Percentiles rank a stretch among this genome's conserved stretches.
phyloP scores from a whole-genome alignment of 2,797 vertebrate species.

The Chelmon rostratus region DNA sequence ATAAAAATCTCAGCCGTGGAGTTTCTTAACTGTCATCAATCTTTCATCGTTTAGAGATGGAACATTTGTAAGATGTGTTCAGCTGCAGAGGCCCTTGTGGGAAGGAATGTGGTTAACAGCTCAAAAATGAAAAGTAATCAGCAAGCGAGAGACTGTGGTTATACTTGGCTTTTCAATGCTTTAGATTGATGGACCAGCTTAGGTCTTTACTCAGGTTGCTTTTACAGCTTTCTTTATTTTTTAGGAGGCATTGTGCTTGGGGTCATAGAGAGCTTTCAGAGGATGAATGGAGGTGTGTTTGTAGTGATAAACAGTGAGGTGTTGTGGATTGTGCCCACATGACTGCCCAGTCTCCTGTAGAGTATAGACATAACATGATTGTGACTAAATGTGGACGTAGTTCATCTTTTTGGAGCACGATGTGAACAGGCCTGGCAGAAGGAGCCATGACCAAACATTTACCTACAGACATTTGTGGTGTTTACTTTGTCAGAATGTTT shows the following conservation, averaged over 20 bases:
- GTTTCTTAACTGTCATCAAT: constrained; percentile 30
- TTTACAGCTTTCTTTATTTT: neutral
- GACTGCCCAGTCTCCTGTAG: neutral
- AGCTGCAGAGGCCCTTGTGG: constrained; percentile 2
- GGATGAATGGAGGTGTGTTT: neutral
- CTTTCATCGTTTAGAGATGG: constrained; percentile 11
- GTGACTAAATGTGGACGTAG: neutral
- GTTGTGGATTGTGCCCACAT: neutral
- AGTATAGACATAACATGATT: neutral
- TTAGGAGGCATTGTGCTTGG: neutral
- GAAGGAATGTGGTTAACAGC: constrained; percentile 1
- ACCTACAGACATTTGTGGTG: neutral
- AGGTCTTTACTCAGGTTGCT: neutral
- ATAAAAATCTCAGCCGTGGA: constrained; percentile 8
- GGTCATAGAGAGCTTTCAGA: neutral
- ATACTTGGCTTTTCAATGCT: constrained; percentile 5
- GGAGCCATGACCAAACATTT: neutral
- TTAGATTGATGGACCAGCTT: neutral
- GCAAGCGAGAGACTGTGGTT: neutral
- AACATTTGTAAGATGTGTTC: constrained; percentile 12
- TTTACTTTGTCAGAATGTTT: constrained; percentile 12
- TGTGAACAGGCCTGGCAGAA: neutral
- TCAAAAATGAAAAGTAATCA: constrained; percentile 10
- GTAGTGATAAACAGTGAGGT: neutral
- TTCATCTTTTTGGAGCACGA: neutral